These are phyloP conservation scores for Podotricha telesiphe DNA, from an alignment of 2,888 invertebrate genomes.

Conservation along the genomic window DNA sequence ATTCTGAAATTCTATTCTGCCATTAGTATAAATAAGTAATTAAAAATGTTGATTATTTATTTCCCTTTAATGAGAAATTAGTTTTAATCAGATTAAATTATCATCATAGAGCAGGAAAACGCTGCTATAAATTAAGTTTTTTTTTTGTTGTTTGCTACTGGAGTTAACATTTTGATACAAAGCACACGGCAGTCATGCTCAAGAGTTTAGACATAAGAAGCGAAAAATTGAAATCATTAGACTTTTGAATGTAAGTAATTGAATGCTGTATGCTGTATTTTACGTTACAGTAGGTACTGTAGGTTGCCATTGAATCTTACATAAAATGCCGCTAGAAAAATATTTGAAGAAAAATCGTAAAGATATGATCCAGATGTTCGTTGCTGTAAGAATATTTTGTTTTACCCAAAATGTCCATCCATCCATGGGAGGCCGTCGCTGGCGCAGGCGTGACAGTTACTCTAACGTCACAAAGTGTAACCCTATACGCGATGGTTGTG, in stretches of 20 bases:
- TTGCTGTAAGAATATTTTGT: slow-evolving; percentile 8
- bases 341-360: slow-evolving; percentile 18
- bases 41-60: neutral
- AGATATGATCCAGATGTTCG: slow-evolving; percentile 12
- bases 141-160: neutral
- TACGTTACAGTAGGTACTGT: neutral
- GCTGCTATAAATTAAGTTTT: neutral
- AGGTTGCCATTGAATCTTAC: neutral
- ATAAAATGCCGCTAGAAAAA: slow-evolving; percentile 5
- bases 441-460: too few relatives aligned
- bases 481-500: too few relatives aligned
- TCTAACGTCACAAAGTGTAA: too few relatives aligned
- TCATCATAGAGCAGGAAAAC: slow-evolving; percentile 5
- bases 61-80: slow-evolving; percentile 12
- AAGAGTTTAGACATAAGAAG: slow-evolving; percentile 59
- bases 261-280: slow-evolving; percentile 25
- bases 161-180: neutral
- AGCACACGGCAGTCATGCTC: slow-evolving; percentile 53
- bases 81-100: slow-evolving; percentile 24
- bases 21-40: neutral
- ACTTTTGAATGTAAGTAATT: slow-evolving; percentile 59
- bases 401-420: neutral
- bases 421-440: too few relatives aligned
- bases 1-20: neutral
- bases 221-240: slow-evolving; percentile 58